phyloP scores from a whole-genome alignment of 35 echinoderm and acorn worm species.

The Apostichopus californicus region DNA sequence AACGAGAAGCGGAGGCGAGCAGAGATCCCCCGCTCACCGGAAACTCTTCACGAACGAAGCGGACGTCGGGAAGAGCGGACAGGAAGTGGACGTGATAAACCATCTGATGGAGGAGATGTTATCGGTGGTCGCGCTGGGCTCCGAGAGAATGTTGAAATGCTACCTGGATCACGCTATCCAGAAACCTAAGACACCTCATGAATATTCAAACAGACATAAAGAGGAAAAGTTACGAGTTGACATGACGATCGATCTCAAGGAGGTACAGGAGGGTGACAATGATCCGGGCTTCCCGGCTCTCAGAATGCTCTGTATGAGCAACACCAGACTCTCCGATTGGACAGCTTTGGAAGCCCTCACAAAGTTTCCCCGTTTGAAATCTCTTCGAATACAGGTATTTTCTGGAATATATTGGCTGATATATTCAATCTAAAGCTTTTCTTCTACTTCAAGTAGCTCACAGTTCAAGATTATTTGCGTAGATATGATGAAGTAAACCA shows the following conservation, averaged over 20 bases:
- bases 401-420: no score
- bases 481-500: no score
- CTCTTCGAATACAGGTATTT: conserved; percentile 73
- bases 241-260: background rate
- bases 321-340: conserved; percentile 73
- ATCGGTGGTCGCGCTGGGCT: conserved; percentile 19
- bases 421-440: no score
- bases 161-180: conserved; percentile 40
- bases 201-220: background rate
- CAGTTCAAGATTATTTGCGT: no score
- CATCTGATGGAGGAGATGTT: conserved; percentile 49
- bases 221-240: background rate
- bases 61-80: background rate
- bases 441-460: no score
- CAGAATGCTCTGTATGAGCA: conserved; percentile 74
- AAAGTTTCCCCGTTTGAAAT: conserved; percentile 74
- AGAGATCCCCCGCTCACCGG: background rate
- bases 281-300: conserved; percentile 54
- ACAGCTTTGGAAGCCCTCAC: conserved; percentile 63
- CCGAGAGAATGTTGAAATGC: conserved; percentile 41
- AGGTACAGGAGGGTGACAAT: background rate
- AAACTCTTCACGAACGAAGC: conserved; percentile 14
- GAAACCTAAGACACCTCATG: background rate
- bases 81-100: conserved; percentile 11
- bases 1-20: conserved; percentile 19